Base-by-base conservation (phyloP, 2,888 invertebrate genomes). In the Eilema depressum region DNA sequence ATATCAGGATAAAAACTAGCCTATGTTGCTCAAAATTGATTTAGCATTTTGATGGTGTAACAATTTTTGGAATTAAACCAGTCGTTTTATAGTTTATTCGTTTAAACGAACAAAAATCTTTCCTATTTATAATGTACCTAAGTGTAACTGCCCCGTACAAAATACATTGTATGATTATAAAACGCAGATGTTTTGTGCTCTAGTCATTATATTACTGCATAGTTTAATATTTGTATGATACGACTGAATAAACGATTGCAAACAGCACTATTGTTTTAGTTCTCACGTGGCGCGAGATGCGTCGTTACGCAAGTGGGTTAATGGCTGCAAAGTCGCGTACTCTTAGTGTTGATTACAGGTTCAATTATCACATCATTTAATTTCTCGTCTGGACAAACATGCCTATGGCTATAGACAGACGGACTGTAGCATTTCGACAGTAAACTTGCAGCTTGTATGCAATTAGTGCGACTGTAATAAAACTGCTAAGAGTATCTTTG, bases 221-320 rank as follows among this genome's bases (percentile, higher is more conserved):
- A 53, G 66, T 57, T 30, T 65, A 56, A 69, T 83, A 83, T 76
- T 84, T 86, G 82, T 88, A 88, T 89, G 26, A 85, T 88, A 89
- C 88, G 89, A 91, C 89, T 90, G 90, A 91, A 89, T 91, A 88
- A 89, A 85, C 86, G 72, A 86, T 88, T 88, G 83, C 84, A 82
- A 89, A 82, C 81, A 81, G 66, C 63, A 60, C 59, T 30, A 66
- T 68, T 70, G 75, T 82, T 76, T 79, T 67, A 59, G 30, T 75
- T 59, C 69, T 23, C 56, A 17, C 30, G 28, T 33, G 63, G 47
- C 20, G 25, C 20, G n/a, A 57, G 57, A 37, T 25, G 37, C 26
- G 20, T 8, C 8, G 17, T n/a, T 61, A n/a, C 11, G 20, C n/a
- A 30, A 61, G 10, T 61, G 33, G 30, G 26, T 33, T 11, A 61